Evolutionary conservation across 2,888 invertebrate genomes (phyloP), one percentile per base, ranked within the genome.

Genomic region (Gortyna flavago): DNA sequence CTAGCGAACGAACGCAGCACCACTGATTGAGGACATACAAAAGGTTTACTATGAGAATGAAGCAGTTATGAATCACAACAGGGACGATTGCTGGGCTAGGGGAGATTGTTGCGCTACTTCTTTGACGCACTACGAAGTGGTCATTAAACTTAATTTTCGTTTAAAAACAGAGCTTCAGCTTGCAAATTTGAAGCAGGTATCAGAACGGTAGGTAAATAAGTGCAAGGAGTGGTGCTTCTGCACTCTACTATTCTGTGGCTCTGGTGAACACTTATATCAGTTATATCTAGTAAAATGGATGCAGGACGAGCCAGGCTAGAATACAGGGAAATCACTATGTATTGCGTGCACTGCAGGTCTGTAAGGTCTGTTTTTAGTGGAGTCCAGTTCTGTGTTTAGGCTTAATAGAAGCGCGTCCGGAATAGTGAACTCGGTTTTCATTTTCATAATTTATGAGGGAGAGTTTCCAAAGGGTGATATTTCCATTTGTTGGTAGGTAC

Each of bases 321-420:
- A 78, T 71, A 67, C 57, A 67, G 80, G 48, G 32, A 61, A 64
- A 84, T 81, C 62, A 73, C 67, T 77, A 77, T 81, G 70, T 82
- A 71, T 71, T 75, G 77, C 77, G 29, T 80, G 35, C 35, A 62
- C 35, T 29, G 51, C 38, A 25, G 57, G 67, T 69, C 65, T 71
- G 38, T 35, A 32, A 48, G 75, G 48, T 44, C 54, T 57, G 71
- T 68, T 62, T 77, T 81, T 41, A 67, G 57, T 70, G 7, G 29
- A 44, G 59, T 66, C 9, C 51, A 21, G 59, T 81, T 64, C 29
- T 25, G 54, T 57, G 84, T 84, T 72, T 57, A 84, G 69, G 41
- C 29, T 48, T 72, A 72, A 72, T 79, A 61, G 62, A 59, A 25
- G 66, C 0, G 57, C 70, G 32, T 29, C 25, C 44, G 21, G 44